These are phyloP conservation scores for Calyptommatus sinebrachiatus DNA, from an alignment of 2,113 vertebrate species.

Conservation along the genomic window DNA sequence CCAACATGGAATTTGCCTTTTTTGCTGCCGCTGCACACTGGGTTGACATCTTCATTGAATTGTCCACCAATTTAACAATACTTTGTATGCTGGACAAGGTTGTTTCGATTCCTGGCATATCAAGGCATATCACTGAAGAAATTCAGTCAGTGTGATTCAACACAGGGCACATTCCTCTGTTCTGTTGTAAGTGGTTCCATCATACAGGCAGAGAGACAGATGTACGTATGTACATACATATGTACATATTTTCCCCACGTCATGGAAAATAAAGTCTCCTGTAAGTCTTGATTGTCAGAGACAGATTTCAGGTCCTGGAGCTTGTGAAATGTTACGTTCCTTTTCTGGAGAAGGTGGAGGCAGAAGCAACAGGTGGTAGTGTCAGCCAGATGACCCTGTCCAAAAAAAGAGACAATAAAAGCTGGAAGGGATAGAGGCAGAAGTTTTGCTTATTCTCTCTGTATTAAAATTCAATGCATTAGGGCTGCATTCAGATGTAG, in stretches of 20 bases:
- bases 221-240: not conserved
- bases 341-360: not conserved
- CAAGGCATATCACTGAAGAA: not conserved
- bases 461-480: too few species aligned
- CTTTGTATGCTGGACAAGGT: not conserved
- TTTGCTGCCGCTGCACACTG: too few species aligned
- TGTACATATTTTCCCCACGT: not conserved
- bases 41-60: too few species aligned
- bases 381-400: too few species aligned
- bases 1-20: too few species aligned
- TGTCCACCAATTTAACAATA: too few species aligned
- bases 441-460: too few species aligned
- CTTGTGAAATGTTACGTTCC: not conserved
- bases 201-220: too few species aligned
- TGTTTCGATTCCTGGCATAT: not conserved
- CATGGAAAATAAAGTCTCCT: not conserved
- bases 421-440: not conserved
- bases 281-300: not conserved
- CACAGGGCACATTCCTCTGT: not conserved
- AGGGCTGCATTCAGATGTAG: too few species aligned
- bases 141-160: not conserved
- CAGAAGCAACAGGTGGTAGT: not conserved
- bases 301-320: not conserved
- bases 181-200: not conserved
- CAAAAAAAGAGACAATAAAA: not conserved